Base-by-base conservation (phyloP, 2,113 vertebrate genomes). In the Indicator indicator region DNA sequence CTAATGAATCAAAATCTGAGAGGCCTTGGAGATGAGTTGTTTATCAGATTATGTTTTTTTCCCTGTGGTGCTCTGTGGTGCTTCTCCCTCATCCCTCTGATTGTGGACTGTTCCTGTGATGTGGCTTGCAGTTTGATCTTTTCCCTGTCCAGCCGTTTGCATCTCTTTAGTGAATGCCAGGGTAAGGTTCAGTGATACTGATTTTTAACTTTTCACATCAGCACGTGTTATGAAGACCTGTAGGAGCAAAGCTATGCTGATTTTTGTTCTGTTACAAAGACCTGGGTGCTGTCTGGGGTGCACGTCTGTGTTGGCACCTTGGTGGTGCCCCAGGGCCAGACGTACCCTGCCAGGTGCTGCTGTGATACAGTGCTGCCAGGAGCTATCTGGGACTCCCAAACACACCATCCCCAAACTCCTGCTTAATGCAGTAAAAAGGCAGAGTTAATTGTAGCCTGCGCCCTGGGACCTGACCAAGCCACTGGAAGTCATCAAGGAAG, bases 391-490 rank as follows among this genome's bases (percentile, higher is more conserved):
- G 67, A 27, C 24, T 17, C 75, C 15, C 86, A 55, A 46, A 11
- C 26, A 6, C 19, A 1, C 74, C 7, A 36, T 42, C 70, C 56
- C 64, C 88, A 82, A 80, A 93, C 76, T 84, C 87, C 78, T 76
- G 94, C 91, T 92, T 92, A 64, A 91, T 95, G 83, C 81, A 56
- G 76, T 59, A 80, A 83, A 86, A 94, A 90, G 56, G 77, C 33
- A 6, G 82, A 93, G 94, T 91, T 95, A 95, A 96, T 95, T 83
- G 82, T 86, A 94, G 27, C n/a, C 16, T 89, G 95, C 77, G 16
- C 91, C 75, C 95, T 96, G 91, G 93, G 95, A 95, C 95, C 94
- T 68, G 50, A 19, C 67, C 81, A 48, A 89, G 86, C 88, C 27
- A 0, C 68, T 85, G 54, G 20, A 64, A 86, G 84, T 90, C 84